Evolutionary conservation across 2,113 vertebrate genomes (phyloP).

Genomic region (Larimichthys polyactis): DNA sequence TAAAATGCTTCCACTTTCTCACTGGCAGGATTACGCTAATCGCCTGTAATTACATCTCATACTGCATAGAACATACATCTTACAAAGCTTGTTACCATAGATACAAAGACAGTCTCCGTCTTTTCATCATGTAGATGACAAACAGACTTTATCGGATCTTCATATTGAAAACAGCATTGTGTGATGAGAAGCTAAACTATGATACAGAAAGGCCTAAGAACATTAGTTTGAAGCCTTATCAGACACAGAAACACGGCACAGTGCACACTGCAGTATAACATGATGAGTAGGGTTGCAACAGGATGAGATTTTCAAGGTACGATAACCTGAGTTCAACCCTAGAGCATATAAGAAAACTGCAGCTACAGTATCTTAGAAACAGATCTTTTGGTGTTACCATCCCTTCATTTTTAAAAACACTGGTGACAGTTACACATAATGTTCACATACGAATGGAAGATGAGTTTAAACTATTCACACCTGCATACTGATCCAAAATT

Average conservation of each 20-base stretch:
- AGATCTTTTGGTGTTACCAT: not conserved
- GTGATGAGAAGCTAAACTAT: not conserved
- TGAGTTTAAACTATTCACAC: not conserved
- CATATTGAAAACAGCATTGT: too few relatives aligned
- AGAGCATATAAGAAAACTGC: not conserved
- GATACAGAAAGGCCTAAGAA: not conserved
- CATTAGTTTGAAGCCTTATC: too few relatives aligned
- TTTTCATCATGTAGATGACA: not conserved
- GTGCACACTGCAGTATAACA: not conserved
- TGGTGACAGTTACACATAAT: too few relatives aligned
- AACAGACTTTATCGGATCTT: not conserved
- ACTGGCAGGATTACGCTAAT: constrained; percentile 3
- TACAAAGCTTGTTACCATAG: not conserved
- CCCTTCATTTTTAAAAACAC: not conserved
- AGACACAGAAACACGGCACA: too few relatives aligned
- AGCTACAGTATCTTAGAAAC: not conserved
- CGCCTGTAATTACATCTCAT: not conserved
- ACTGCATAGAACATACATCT: not conserved
- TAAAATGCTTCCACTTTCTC: not conserved
- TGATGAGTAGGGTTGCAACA: not conserved
- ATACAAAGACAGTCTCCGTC: not conserved
- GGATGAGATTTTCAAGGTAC: not conserved
- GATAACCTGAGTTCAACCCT: not conserved
- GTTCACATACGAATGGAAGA: not conserved
- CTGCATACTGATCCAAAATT: not conserved